Conservation (phyloP, 2,888 invertebrate species). For the Phalangium opilio region DNA sequence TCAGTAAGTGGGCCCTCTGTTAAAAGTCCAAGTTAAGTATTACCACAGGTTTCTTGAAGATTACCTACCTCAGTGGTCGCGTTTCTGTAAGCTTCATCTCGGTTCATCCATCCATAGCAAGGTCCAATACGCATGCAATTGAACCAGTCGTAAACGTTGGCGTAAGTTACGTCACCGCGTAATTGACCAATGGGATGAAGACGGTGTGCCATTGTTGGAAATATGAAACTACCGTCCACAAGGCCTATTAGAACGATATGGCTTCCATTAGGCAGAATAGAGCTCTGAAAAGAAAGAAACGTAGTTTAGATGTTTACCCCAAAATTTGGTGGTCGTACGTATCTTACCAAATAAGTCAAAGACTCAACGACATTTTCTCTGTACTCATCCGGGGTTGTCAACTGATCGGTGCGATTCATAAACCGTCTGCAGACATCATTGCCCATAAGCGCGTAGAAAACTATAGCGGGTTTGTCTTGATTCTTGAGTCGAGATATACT, state of each 20-base stretch:
- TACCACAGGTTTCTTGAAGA: too few species aligned
- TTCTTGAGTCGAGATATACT: slow-evolving; percentile 30
- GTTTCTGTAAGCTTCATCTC: slow-evolving; percentile 32
- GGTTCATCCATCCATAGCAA: slow-evolving; percentile 36
- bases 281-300: slow-evolving; percentile 25
- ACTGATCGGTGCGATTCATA: slow-evolving; percentile 32
- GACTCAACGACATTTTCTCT: slow-evolving; percentile 24
- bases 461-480: slow-evolving; percentile 33
- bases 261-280: slow-evolving; percentile 32
- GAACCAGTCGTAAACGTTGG: slow-evolving; percentile 35
- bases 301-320: background rate
- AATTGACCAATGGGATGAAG: slow-evolving; percentile 34
- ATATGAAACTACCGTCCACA: slow-evolving; percentile 35
- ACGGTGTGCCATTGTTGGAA: slow-evolving; percentile 30
- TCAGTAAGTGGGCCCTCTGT: slow-evolving; percentile 21
- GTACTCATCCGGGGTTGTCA: slow-evolving; percentile 32
- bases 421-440: slow-evolving; percentile 39
- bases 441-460: slow-evolving; percentile 35
- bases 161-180: slow-evolving; percentile 34
- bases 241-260: slow-evolving; percentile 35
- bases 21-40: background rate
- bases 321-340: background rate
- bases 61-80: slow-evolving; percentile 31
- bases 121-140: slow-evolving; percentile 37
- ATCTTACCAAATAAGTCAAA: slow-evolving; percentile 25